Evolutionary conservation across 2,797 vertebrate genomes (phyloP), one percentile per base, ranked within the genome.

Genomic region (Chiroxiphia lanceolata): DNA sequence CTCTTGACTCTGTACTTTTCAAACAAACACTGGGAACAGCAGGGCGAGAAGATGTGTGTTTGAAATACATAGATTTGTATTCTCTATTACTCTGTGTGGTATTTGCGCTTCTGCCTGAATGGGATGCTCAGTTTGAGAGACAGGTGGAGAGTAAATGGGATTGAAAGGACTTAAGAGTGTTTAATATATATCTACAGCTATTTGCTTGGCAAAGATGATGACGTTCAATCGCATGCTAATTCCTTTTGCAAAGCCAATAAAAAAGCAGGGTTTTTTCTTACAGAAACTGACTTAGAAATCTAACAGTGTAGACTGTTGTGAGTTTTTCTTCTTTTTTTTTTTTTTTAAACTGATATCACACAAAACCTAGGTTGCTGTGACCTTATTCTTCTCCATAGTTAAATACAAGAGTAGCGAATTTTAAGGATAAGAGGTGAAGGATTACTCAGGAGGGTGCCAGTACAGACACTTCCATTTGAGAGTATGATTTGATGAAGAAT

Each of bases 101-200:
- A n/a, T 65, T 83, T 70, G 45, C 85, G 45, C 42, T 83, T 90
- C 79, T 83, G 91, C 53, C 67, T 72, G 44, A 51, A 81, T 42
- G 38, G 67, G 85, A 76, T 90, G 54, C 87, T 95, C 76, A 42
- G 42, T 85, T 87, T 95, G 82, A 91, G 68, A 94, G 89, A 94
- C 94, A 97, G 95, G 97, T 97, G 97, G 95, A 95, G 93, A 78
- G 79, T 92, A 97, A 97, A 95, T 96, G 87, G 80, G 95, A 96
- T 97, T 10, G 44, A 93, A 87, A 64, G 93, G 95, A 84, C 53
- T 94, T 97, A 96, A 42, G 81, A 90, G 88, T 59, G 38, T 97
- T 96, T 95, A 96, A 87, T 63, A 38, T 29, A 88, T 86, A 93
- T 91, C 89, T 90, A 65, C 92, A 90, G 94, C 93, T 94, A 94